phyloP scores from a whole-genome alignment of 2,113 vertebrate species.

The Nerophis ophidion region DNA sequence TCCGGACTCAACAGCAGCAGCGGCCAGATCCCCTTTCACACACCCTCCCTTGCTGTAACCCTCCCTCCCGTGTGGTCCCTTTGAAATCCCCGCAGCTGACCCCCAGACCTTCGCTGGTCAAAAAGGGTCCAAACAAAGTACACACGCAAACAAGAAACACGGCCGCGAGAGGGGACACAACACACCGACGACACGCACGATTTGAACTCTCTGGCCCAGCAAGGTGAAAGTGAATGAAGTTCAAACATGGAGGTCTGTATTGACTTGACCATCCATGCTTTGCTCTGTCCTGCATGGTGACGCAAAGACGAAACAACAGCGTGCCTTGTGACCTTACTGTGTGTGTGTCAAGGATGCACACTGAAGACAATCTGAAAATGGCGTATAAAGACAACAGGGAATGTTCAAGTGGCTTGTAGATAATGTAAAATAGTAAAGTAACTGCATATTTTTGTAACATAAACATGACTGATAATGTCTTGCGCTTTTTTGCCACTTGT shows the following conservation, averaged over 20 bases:
- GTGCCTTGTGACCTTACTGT: constrained; percentile 4
- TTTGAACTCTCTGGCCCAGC: constrained; percentile 41
- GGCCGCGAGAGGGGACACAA: constrained; percentile 8
- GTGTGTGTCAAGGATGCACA: constrained; percentile 48
- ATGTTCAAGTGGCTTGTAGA: constrained; percentile 65
- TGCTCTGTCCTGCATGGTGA: constrained; percentile 26
- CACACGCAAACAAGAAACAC: constrained; percentile 44
- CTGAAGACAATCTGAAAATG: constrained; percentile 54
- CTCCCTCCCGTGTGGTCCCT: constrained; percentile 25
- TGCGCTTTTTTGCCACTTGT: constrained; percentile 35
- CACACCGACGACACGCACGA: not conserved
- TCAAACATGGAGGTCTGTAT: constrained; percentile 25
- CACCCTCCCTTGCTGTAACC: constrained; percentile 11
- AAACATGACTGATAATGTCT: constrained; percentile 40
- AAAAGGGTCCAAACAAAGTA: constrained; percentile 36
- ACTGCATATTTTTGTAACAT: constrained; percentile 72
- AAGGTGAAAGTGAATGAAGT: constrained; percentile 57
- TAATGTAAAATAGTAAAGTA: constrained; percentile 72
- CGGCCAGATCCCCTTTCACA: constrained; percentile 55
- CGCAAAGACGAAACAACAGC: constrained; percentile 14
- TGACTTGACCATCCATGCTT: constrained; percentile 31
- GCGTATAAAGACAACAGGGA: constrained; percentile 33
- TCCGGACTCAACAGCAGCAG: constrained; percentile 50
- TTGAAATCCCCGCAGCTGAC: constrained; percentile 32
- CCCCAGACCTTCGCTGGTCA: constrained; percentile 24